A percentile compares a stretch with the other conserved stretches of the same genome.
These are phyloP conservation scores for Enteromius argenteus DNA, from an alignment of 2,797 vertebrate species.

Conservation along the genomic window DNA sequence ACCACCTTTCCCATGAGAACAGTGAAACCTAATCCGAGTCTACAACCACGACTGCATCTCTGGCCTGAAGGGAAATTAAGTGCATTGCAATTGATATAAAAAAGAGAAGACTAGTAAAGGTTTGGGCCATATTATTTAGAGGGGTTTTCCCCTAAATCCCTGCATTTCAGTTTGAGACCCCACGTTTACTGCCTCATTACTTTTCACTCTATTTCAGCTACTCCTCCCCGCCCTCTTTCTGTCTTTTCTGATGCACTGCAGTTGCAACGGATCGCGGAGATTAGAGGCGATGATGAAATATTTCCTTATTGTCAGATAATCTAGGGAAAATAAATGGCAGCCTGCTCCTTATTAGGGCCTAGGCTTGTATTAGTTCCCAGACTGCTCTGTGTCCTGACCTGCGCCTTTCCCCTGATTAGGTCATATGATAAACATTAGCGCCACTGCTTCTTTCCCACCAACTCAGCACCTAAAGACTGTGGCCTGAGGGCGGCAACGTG, in stretches of 20 bases:
- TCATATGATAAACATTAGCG: slow-evolving; percentile 93
- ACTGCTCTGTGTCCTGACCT: slow-evolving; percentile 83
- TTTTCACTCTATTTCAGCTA: background rate
- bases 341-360: slow-evolving; percentile 80
- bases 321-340: slow-evolving; percentile 75
- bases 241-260: slow-evolving; percentile 67
- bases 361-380: slow-evolving; percentile 82
- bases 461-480: slow-evolving; percentile 80
- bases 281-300: slow-evolving; percentile 81
- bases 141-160: slow-evolving; percentile 22
- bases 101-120: slow-evolving; percentile 31
- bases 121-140: slow-evolving; percentile 9
- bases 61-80: slow-evolving; percentile 49
- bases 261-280: slow-evolving; percentile 71
- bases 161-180: slow-evolving; percentile 2
- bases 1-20: slow-evolving; percentile 57
- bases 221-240: slow-evolving; percentile 3
- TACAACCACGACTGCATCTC: slow-evolving; percentile 46
- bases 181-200: background rate
- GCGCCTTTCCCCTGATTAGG: slow-evolving; percentile 84
- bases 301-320: slow-evolving; percentile 82
- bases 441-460: slow-evolving; percentile 84
- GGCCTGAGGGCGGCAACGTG: slow-evolving; percentile 81
- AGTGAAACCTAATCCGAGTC: slow-evolving; percentile 49
- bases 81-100: slow-evolving; percentile 53